Percentiles rank a stretch among this genome's conserved stretches.
These are phyloP conservation scores for Phocoena sinus DNA, from an alignment of 2,113 vertebrate species.

Conservation along the genomic window DNA sequence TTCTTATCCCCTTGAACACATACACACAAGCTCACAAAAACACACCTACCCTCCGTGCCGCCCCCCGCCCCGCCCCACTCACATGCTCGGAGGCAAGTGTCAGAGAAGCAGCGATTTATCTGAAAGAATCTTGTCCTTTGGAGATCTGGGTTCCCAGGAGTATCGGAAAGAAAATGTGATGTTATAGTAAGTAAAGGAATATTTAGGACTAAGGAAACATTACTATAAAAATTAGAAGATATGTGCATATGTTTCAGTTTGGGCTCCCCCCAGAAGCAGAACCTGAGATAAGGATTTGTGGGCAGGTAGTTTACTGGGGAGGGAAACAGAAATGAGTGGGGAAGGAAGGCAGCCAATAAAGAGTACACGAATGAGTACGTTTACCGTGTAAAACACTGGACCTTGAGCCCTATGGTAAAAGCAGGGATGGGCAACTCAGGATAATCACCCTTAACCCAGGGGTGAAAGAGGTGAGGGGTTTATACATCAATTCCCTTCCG, in stretches of 20 bases:
- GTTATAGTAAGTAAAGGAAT: background rate
- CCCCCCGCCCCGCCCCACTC: background rate
- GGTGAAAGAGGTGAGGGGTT: background rate
- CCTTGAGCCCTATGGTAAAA: background rate
- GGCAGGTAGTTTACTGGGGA: background rate
- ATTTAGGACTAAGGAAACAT: background rate
- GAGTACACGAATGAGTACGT: background rate
- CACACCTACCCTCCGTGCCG: background rate
- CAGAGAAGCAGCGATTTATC: background rate
- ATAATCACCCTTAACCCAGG: background rate
- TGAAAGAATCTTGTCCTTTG: background rate
- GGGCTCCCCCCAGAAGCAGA: background rate
- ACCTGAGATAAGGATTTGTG: background rate
- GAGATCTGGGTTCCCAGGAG: background rate
- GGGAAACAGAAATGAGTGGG: background rate
- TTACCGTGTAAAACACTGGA: background rate
- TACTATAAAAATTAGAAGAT: background rate
- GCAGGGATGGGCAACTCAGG: background rate
- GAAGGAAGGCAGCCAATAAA: background rate
- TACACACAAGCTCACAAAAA: background rate
- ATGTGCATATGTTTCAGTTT: background rate
- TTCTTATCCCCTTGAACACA: background rate
- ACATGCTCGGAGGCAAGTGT: background rate
- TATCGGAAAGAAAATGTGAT: background rate
- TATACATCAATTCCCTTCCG: background rate